Conservation (phyloP, 2,888 invertebrate species). For the Lottia scabra region DNA sequence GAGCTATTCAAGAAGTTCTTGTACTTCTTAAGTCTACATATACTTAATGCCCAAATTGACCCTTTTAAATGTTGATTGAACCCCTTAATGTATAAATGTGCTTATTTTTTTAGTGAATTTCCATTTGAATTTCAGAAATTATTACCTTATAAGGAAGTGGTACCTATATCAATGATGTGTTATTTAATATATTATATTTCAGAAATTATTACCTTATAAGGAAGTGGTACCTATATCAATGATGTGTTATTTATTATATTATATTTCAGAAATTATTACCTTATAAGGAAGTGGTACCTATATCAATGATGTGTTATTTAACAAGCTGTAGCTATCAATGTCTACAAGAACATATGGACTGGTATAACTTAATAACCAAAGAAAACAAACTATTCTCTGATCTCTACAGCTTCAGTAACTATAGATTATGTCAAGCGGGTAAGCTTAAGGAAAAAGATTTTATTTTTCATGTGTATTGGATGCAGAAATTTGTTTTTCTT, state of each 20-base stretch:
- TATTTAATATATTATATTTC: slow-evolving; percentile 58
- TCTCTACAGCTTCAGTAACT: slow-evolving; percentile 52
- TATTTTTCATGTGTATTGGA: too few species aligned
- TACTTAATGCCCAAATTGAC: too few species aligned
- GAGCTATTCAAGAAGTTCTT: too few species aligned
- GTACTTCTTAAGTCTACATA: too few species aligned
- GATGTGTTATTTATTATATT: background rate
- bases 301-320: slow-evolving; percentile 63
- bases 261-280: slow-evolving; percentile 59
- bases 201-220: slow-evolving; percentile 50
- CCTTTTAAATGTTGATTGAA: too few species aligned
- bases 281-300: slow-evolving; percentile 63
- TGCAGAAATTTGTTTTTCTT: too few species aligned
- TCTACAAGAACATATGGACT: slow-evolving; percentile 52
- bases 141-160: slow-evolving; percentile 22
- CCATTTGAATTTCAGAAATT: slow-evolving; percentile 14
- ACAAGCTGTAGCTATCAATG: slow-evolving; percentile 52
- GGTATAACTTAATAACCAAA: slow-evolving; percentile 65
- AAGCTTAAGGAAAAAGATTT: slow-evolving; percentile 17
- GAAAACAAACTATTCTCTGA: slow-evolving; percentile 40
- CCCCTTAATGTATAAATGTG: too few species aligned
- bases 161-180: slow-evolving; percentile 44
- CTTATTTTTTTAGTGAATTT: background rate
- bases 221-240: too few species aligned
- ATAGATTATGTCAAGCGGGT: slow-evolving; percentile 71